These are phyloP conservation scores for Drosophila nigritarsus DNA, from an alignment of 2,888 invertebrate genomes.

Conservation along the genomic window DNA sequence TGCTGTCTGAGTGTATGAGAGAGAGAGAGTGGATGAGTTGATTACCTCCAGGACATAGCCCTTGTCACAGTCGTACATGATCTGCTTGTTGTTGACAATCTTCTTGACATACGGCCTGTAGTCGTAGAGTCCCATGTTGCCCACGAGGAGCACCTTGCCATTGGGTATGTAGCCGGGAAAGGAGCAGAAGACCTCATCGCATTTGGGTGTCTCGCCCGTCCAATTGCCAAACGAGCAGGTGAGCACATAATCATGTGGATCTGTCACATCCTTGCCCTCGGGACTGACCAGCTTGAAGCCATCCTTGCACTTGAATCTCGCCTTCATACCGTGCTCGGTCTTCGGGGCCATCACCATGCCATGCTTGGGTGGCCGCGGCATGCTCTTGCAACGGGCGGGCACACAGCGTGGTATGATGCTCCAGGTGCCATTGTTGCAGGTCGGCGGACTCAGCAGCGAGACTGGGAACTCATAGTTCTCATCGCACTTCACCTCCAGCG, in stretches of 20 bases:
- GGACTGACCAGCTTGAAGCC: conserved; percentile 94
- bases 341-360: conserved; percentile 99
- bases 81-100: conserved; percentile 95
- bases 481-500: conserved; percentile 92
- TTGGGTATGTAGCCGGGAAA: conserved; percentile 95
- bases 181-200: conserved; percentile 95
- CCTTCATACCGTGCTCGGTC: conserved; percentile 98
- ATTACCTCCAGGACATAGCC: conserved; percentile 91
- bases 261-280: conserved; percentile 85
- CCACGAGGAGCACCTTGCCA: conserved; percentile 95
- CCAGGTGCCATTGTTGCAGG: conserved; percentile 98
- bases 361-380: conserved; percentile 94
- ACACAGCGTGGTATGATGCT: conserved; percentile 94
- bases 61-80: conserved; percentile 97
- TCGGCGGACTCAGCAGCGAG: conserved; percentile 90
- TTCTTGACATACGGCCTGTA: conserved; percentile 96
- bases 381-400: conserved; percentile 92
- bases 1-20: no score
- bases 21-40: not conserved
- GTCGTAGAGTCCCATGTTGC: conserved; percentile 98
- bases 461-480: conserved; percentile 93
- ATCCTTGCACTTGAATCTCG: conserved; percentile 96
- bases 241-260: conserved; percentile 88
- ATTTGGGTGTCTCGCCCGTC: conserved; percentile 95
- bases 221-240: conserved; percentile 98